Evolutionary conservation across 35 echinoderm and acorn worm species (phyloP).

Genomic region (Amphiura filiformis): DNA sequence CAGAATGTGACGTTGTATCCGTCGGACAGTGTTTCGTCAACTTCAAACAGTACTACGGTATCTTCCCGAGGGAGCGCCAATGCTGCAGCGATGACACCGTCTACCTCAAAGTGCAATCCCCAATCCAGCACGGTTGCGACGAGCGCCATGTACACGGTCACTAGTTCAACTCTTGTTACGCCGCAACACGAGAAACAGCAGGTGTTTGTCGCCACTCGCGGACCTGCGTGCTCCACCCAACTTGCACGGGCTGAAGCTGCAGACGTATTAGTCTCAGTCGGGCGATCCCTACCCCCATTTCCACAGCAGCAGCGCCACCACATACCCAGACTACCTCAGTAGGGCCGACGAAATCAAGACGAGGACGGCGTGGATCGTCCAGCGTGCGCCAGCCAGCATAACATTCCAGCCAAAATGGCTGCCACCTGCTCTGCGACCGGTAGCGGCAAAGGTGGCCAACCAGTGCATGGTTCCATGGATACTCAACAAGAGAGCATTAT

Average conservation of each 20-base stretch:
- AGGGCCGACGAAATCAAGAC: conserved; percentile 14
- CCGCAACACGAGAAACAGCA: background rate
- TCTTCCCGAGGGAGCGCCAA: background rate
- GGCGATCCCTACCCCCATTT: conserved; percentile 1
- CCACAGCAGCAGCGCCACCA: background rate
- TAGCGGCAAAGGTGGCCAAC: background rate
- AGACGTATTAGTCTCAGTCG: background rate
- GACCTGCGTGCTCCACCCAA: background rate
- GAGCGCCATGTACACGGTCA: background rate
- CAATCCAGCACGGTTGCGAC: background rate
- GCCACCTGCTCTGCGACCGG: background rate
- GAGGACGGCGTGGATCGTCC: conserved; percentile 14
- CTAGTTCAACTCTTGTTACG: background rate
- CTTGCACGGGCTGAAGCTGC: background rate
- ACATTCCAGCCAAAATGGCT: conserved; percentile 22
- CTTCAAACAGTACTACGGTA: conserved; percentile 9
- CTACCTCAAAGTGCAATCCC: conserved; percentile 10
- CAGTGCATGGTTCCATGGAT: background rate
- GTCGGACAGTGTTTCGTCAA: background rate
- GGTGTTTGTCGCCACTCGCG: background rate
- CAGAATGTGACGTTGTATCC: conserved; percentile 83
- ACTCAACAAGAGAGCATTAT: conserved; percentile 77
- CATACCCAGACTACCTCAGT: background rate
- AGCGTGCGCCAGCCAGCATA: background rate
- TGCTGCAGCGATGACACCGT: too few species aligned